These are phyloP conservation scores for Phyllotreta cruciferae DNA, from an alignment of 2,888 invertebrate genomes.

Conservation along the genomic window DNA sequence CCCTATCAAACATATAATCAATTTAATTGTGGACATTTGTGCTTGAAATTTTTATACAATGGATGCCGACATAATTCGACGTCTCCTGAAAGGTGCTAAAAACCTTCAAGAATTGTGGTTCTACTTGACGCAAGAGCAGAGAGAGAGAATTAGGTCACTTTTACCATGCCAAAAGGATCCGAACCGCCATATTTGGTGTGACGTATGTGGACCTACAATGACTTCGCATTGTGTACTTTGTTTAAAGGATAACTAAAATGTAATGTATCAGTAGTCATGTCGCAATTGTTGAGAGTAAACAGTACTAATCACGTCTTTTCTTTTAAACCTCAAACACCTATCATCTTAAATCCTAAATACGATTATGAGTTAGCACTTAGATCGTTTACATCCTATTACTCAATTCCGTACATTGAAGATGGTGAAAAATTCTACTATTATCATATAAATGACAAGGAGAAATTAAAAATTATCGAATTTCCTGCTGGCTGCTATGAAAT, in stretches of 20 bases:
- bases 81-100: too few species aligned
- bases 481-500: conserved; percentile 52
- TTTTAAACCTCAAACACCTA: conserved; percentile 4
- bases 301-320: conserved; percentile 9
- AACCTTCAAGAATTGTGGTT: not conserved
- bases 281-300: conserved; percentile 8
- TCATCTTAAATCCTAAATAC: conserved; percentile 4
- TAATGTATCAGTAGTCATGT: not conserved
- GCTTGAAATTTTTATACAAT: conserved; percentile 34
- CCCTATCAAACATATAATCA: conserved; percentile 27
- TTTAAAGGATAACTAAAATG: too few species aligned
- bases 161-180: too few species aligned
- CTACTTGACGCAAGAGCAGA: not conserved
- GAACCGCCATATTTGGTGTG: too few species aligned
- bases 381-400: conserved; percentile 14
- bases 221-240: too few species aligned
- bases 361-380: conserved; percentile 11
- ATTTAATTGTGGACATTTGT: conserved; percentile 39
- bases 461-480: conserved; percentile 36
- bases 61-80: conserved; percentile 14
- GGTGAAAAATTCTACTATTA: conserved; percentile 51
- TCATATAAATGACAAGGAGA: conserved; percentile 10
- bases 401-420: conserved; percentile 51
- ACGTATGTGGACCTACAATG: too few species aligned
- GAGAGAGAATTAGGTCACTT: too few species aligned